Base-by-base conservation (phyloP, 2,113 vertebrate species). In the Zonotrichia leucophrys region DNA sequence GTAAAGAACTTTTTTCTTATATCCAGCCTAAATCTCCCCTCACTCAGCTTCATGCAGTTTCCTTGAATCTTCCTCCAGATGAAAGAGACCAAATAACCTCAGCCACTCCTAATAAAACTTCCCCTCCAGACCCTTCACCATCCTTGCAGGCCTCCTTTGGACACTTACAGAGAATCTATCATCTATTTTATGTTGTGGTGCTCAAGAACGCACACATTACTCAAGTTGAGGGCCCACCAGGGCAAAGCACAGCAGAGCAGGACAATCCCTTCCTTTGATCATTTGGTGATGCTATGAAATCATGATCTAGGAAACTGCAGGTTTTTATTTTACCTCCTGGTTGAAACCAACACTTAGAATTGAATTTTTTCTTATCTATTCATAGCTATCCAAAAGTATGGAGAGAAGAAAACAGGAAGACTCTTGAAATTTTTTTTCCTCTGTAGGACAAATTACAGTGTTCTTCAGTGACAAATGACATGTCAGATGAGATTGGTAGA, bases 181-280 rank as follows among this genome's bases (percentile, higher is more conserved):
- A 9, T 15, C 25, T 42, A 15, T 79, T 70, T 56, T 10, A 56
- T 35, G 6, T 27, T 56, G 28, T 39, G 33, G 15, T 62, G 17
- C 15, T 63, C 21, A 31, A 49, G 49, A 64, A 3, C 6, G 21
- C 21, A 49, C 5, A 23, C 14, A 13, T 35, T 49, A 31, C 35
- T 58, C 35, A 42, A 35, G 22, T 0, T 23, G 31, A 73, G 11
- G 31, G 7, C 0, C 0, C 6, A 42, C 1, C 1, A 50, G 8
- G 2, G 2, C 21, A 73, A 22, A 42, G 17, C 11, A 73, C 35
- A 64, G 27, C 8, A 35, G 22, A 64, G 22, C 8, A 35, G 22
- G 50, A 58, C 27, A 59, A 44, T 33, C 10, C 4, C 27, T 58
- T 66, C 12, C 27, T 50, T 33, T 50, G 22, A 50, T 14, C 12